These are phyloP conservation scores for Notodromas monacha DNA, from an alignment of 2,888 invertebrate genomes.

Conservation along the genomic window DNA sequence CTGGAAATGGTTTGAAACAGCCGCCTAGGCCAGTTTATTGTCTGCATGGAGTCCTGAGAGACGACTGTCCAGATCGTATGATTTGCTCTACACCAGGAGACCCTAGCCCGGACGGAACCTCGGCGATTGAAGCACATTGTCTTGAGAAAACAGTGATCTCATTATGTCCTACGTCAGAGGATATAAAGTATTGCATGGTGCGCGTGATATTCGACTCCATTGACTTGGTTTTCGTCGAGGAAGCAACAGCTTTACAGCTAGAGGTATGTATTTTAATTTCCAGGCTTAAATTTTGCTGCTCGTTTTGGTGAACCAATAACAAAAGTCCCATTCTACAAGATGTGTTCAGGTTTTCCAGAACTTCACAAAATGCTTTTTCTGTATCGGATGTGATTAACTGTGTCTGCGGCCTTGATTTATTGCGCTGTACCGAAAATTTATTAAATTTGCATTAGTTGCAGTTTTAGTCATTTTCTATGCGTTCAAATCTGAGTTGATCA, in stretches of 20 bases:
- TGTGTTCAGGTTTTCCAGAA: no score
- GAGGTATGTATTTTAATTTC: slow-evolving; percentile 31
- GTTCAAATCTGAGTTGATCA: no score
- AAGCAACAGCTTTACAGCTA: slow-evolving; percentile 48
- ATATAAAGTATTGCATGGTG: slow-evolving; percentile 74
- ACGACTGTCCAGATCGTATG: slow-evolving; percentile 31
- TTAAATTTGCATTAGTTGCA: no score
- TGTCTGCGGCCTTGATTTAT: no score
- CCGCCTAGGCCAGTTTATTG: slow-evolving; percentile 34
- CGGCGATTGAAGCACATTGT: no score
- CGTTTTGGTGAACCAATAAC: no score
- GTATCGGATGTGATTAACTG: no score
- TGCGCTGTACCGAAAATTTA: no score
- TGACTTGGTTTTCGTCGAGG: slow-evolving; percentile 63
- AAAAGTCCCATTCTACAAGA: no score
- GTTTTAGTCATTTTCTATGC: slow-evolving; percentile 1
- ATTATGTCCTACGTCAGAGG: slow-evolving; percentile 42
- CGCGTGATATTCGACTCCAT: slow-evolving; percentile 56
- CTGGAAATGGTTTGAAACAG: slow-evolving; percentile 61
- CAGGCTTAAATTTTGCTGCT: no score
- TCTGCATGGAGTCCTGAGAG: slow-evolving; percentile 36
- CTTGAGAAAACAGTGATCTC: slow-evolving; percentile 10
- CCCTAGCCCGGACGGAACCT: no score
- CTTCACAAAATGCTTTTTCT: no score
- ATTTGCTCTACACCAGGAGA: slow-evolving; percentile 29